phyloP scores from a whole-genome alignment of 1,140 invertebrate species.

The Heliconius eleuchia region DNA sequence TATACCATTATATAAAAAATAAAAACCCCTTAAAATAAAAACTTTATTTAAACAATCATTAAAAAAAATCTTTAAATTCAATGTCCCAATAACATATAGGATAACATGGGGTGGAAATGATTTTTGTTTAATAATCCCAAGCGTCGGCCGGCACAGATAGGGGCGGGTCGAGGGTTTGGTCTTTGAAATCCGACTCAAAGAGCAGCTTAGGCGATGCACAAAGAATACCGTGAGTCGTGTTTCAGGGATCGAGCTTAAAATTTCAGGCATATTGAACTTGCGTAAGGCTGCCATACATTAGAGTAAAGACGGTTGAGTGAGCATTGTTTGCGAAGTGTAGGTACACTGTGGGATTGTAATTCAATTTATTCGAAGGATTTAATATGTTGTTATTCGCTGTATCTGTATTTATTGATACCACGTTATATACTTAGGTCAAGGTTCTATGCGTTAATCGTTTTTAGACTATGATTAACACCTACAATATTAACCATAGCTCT shows the following conservation, averaged over 20 bases:
- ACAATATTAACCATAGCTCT: not conserved
- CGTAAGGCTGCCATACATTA: constrained; percentile 8
- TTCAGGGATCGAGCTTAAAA: constrained; percentile 44
- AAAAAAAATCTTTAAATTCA: not conserved
- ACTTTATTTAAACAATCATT: not conserved
- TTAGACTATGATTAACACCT: no score
- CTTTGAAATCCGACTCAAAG: constrained; percentile 33
- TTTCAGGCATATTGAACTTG: constrained; percentile 44
- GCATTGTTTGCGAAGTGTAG: not conserved
- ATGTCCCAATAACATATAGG: not conserved
- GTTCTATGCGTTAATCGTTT: no score
- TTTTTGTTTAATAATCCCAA: constrained; percentile 24
- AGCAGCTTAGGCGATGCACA: constrained; percentile 31
- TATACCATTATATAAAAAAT: no score
- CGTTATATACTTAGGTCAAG: no score
- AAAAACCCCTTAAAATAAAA: no score
- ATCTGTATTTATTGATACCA: not conserved
- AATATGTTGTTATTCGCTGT: not conserved
- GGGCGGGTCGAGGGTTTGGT: constrained; percentile 20
- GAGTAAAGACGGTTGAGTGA: not conserved
- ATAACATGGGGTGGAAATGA: constrained; percentile 11
- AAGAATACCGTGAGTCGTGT: constrained; percentile 24
- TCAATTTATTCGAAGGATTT: not conserved
- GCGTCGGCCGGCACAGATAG: constrained; percentile 19
- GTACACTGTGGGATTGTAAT: not conserved